phyloP scores from a whole-genome alignment of 1,140 invertebrate species.

The Drosophila ironensis region DNA sequence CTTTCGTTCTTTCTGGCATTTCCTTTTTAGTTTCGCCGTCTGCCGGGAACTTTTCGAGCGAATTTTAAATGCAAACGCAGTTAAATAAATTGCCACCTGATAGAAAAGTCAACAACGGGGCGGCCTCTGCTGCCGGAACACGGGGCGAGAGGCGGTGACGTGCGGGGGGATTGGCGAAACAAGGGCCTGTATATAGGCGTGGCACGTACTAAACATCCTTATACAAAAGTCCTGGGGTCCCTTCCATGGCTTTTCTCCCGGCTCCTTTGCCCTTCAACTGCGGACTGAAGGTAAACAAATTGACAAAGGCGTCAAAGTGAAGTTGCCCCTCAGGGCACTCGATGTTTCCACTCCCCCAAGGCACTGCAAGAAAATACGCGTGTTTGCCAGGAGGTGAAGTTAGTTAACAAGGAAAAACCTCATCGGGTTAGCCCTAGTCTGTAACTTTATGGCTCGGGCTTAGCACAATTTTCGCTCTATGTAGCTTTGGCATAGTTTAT shows the following conservation, averaged over 20 bases:
- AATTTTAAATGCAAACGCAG: slow-evolving; percentile 56
- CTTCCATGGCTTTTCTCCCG: not conserved
- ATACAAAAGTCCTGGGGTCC: not conserved
- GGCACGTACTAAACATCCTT: slow-evolving; percentile 45
- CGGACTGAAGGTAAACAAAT: slow-evolving; percentile 57
- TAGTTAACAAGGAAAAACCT: no score
- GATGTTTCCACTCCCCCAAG: not conserved
- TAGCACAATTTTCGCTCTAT: not conserved
- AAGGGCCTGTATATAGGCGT: no score
- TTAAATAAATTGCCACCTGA: slow-evolving; percentile 68
- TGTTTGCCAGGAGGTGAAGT: no score
- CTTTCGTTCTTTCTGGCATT: not conserved
- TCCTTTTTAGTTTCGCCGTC: not conserved
- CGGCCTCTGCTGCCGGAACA: slow-evolving; percentile 13
- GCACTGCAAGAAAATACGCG: not conserved
- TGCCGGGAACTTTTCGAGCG: not conserved
- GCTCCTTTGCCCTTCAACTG: slow-evolving; percentile 23
- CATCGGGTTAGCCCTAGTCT: no score
- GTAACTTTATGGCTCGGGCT: no score
- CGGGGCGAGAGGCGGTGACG: no score
- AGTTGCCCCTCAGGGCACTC: slow-evolving; percentile 38
- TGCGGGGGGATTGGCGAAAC: no score
- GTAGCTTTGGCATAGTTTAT: slow-evolving; percentile 9
- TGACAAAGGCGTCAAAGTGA: slow-evolving; percentile 61
- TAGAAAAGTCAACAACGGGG: slow-evolving; percentile 60